These are phyloP conservation scores for Entelurus aequoreus DNA, from an alignment of 2,113 vertebrate species.

Conservation along the genomic window DNA sequence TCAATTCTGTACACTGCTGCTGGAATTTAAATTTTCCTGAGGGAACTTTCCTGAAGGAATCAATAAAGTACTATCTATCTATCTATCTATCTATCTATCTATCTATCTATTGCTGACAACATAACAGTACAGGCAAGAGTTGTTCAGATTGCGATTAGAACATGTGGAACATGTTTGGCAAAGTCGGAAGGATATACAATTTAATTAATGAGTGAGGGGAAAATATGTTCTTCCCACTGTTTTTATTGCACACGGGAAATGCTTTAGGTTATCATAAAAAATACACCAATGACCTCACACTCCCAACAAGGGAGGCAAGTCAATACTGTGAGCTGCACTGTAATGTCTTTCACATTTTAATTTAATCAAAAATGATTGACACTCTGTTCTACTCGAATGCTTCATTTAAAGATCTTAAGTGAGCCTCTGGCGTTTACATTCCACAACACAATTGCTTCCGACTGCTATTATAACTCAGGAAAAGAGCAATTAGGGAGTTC, in stretches of 20 bases:
- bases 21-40: too few relatives aligned
- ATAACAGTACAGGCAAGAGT: neutral
- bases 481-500: neutral
- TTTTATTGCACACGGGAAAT: slow-evolving; percentile 56
- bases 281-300: slow-evolving; percentile 23
- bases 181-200: slow-evolving; percentile 39
- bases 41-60: too few relatives aligned
- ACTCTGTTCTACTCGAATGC: neutral
- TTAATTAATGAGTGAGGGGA: slow-evolving; percentile 26
- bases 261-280: slow-evolving; percentile 62
- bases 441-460: slow-evolving; percentile 6
- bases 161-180: slow-evolving; percentile 61
- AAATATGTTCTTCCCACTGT: slow-evolving; percentile 53
- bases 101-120: neutral
- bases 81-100: too few relatives aligned
- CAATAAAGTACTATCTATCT: too few relatives aligned
- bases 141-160: slow-evolving; percentile 44
- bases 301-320: slow-evolving; percentile 1
- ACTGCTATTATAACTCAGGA: neutral
- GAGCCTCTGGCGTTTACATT: slow-evolving; percentile 6
- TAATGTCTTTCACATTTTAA: neutral
- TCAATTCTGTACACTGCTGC: too few relatives aligned
- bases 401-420: slow-evolving; percentile 12
- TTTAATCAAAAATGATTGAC: slow-evolving; percentile 1
- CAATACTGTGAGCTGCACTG: neutral